Evolutionary conservation across 2,888 invertebrate species (phyloP), one percentile per base, ranked within the genome.

Genomic region (Leptopilina syphax): DNA sequence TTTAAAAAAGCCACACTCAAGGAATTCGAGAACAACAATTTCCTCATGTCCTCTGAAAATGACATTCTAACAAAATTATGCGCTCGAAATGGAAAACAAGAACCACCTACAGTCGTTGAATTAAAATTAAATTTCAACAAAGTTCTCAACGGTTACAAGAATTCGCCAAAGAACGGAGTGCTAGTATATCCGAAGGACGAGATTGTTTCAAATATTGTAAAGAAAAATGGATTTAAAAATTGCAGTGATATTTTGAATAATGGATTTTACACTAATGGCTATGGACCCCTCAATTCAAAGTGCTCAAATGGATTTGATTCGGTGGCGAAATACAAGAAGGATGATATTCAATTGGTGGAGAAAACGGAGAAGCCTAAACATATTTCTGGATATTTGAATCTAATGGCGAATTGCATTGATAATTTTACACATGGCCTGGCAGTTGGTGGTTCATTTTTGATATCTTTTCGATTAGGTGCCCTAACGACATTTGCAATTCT

Each of bases 371-470:
- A 86, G 66, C 78, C 87, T 0, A 90, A 88, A 83, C 89, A 88
- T 77, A 88, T 92, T 76, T 95, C 97, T 1, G 99, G 99, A 0
- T 99, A 99, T 92, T 93, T 99, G 85, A 99, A 99, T 93, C 93
- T 99, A 85, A 94, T 98, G 93, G 98, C 99, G 3, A 99, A 99
- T 92, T 96, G 97, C 10, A 97, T 99, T 84, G 99, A 99, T 92
- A 99, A 99, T 93, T 99, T 99, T 93, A 98, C 99, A 0, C 99
- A 99, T 92, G 99, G 99, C 0, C 93, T 99, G 81, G 99, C 99
- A 0, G 97, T 99, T 10, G 99, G 98, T n/a, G 99, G 98, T 0
- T 98, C 98, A 27, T 99, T 98, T 93, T 93, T 98, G 76, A 97
- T 98, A 41, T 98, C 98, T 7, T 96, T 96, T 87, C 92, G 98